A percentile compares a stretch with the other conserved stretches of the same genome.
phyloP scores from a whole-genome alignment of 2,888 invertebrate species.

The Patella pellucida region DNA sequence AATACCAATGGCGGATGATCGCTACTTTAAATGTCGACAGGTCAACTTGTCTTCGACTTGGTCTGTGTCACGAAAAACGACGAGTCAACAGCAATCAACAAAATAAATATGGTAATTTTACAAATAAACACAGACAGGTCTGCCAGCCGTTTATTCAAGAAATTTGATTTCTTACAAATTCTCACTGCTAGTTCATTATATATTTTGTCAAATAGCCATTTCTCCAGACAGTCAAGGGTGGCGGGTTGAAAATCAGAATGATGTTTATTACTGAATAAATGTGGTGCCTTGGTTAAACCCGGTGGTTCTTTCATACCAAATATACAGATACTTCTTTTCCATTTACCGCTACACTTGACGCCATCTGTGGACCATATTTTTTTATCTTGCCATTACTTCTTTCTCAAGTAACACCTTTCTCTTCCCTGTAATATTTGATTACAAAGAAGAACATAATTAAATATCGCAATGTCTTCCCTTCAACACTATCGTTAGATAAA shows the following conservation, averaged over 20 bases:
- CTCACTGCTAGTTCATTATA: neutral
- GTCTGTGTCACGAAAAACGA: too few relatives aligned
- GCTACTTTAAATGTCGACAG: too few relatives aligned
- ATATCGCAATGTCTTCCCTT: too few relatives aligned
- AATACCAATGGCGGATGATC: too few relatives aligned
- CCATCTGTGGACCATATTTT: neutral
- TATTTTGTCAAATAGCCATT: conserved; percentile 12
- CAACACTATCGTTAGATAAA: too few relatives aligned
- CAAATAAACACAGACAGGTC: too few relatives aligned
- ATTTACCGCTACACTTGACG: neutral
- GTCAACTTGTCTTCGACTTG: too few relatives aligned
- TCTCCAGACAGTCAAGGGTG: conserved; percentile 17
- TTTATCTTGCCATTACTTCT: neutral
- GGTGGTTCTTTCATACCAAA: conserved; percentile 9
- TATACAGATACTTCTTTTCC: neutral
- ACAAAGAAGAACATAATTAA: too few relatives aligned
- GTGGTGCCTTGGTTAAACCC: neutral
- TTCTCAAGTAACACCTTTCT: neutral
- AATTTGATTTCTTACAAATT: neutral
- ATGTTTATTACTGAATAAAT: conserved; percentile 21
- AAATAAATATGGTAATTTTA: too few relatives aligned
- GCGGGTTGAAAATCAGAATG: neutral
- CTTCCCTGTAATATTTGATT: too few relatives aligned
- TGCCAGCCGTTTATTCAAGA: too few relatives aligned
- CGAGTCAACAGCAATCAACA: too few relatives aligned